A percentile compares a stretch with the other conserved stretches of the same genome.
phyloP scores from a whole-genome alignment of 2,113 vertebrate genomes.

The Hepsetus odoe region DNA sequence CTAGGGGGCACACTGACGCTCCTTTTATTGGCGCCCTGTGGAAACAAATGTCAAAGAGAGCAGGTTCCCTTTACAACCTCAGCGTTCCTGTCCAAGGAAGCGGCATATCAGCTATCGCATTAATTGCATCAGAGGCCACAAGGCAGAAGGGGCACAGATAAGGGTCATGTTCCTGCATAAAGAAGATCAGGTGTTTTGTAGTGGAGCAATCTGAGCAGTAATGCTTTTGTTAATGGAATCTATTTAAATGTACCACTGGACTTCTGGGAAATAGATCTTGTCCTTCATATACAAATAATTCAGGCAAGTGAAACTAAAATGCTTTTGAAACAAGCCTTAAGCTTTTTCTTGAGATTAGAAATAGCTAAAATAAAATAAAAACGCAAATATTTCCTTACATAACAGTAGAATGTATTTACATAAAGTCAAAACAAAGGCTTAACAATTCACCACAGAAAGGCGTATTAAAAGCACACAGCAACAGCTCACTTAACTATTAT shows the following conservation, averaged over 20 bases:
- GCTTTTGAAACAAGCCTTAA: not conserved
- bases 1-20: constrained; percentile 71
- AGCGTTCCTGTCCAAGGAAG: constrained; percentile 57
- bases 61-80: constrained; percentile 62
- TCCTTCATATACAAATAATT: not conserved
- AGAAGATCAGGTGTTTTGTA: constrained; percentile 67
- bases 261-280: constrained; percentile 42
- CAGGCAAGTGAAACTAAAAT: not conserved
- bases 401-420: not conserved
- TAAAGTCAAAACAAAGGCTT: not conserved
- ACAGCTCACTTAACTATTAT: not conserved
- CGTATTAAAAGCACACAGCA: not conserved
- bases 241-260: constrained; percentile 46
- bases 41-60: constrained; percentile 61
- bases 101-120: constrained; percentile 51
- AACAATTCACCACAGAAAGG: not conserved
- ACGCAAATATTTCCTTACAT: not conserved
- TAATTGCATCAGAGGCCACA: constrained; percentile 28
- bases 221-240: constrained; percentile 8
- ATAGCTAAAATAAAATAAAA: not conserved
- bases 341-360: not conserved
- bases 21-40: constrained; percentile 83
- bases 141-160: constrained; percentile 41
- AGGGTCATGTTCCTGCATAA: constrained; percentile 71
- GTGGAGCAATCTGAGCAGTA: constrained; percentile 63